Conservation (phyloP, 1,140 invertebrate species). For the Pentalonia nigronervosa region DNA sequence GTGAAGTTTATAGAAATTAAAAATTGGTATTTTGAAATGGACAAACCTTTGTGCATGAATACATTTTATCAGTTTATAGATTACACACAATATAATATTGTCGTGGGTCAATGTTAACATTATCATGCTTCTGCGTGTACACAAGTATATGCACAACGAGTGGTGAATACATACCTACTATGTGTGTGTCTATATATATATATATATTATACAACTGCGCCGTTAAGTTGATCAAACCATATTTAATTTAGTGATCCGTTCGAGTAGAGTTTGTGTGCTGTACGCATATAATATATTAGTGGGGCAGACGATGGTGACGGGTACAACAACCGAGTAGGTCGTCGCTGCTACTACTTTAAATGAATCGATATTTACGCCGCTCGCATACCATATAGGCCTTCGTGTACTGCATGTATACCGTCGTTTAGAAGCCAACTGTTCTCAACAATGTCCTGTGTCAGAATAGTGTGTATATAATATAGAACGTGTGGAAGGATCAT, state of each 20-base stretch:
- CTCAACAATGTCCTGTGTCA: background rate
- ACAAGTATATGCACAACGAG: background rate
- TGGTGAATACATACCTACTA: too few relatives aligned
- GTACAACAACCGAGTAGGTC: background rate
- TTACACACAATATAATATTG: background rate
- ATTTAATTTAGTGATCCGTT: constrained; percentile 40
- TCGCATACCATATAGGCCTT: constrained; percentile 16
- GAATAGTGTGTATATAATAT: background rate
- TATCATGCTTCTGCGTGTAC: background rate
- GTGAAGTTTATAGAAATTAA: background rate
- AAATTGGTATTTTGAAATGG: background rate
- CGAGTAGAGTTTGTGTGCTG: background rate
- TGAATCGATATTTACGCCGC: constrained; percentile 37
- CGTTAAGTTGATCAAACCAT: constrained; percentile 34
- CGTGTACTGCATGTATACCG: background rate
- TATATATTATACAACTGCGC: background rate
- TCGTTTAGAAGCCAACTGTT: constrained; percentile 34
- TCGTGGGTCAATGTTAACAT: constrained; percentile 31
- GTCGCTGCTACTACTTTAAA: constrained; percentile 15
- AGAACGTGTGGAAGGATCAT: constrained; percentile 13
- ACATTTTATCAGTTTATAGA: background rate
- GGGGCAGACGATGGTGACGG: background rate
- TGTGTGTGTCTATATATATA: background rate
- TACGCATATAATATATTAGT: constrained; percentile 9
- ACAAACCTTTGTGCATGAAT: background rate